Base-by-base conservation (phyloP, 2,797 vertebrate genomes). In the Gymnothorax javanicus region DNA sequence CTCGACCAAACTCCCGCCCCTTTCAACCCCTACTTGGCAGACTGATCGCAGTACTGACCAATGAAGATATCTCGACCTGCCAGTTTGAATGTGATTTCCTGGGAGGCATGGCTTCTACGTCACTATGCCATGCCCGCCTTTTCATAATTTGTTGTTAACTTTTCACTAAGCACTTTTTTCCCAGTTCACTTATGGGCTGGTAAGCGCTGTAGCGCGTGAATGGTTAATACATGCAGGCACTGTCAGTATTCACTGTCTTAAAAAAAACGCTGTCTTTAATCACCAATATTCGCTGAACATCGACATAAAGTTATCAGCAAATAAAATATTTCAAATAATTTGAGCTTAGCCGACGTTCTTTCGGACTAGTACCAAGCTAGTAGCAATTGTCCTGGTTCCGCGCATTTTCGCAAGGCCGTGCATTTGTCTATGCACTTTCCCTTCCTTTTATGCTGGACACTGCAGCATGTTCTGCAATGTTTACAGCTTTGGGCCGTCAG, bases 1-100 rank as follows among this genome's bases (percentile, higher is more conserved):
- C 86, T 89, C 89, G 87, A 90, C 88, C 77, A 60, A 88, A 59
- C 82, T 90, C 89, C 91, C 91, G 89, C 91, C 92, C 88, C 89
- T 86, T 89, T 86, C 71, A 54, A 27, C 7, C 81, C 23, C 86
- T 79, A 54, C 60, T n/a, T 5, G 17, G 0, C 0, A 91, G 88
- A 92, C 8, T 27, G 91, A 90, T 86, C 57, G 59, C 2, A 12
- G 23, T 4, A 0, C 15, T 7, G 59, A n/a, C 92, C 92, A 92
- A 92, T 91, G 83, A 89, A 23, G 20, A 20, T 13, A 15, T 23
- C n/a, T 25, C n/a, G 57, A 17, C 8, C 3, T 8, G 9, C 86
- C 62, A 13, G 85, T 64, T 82, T 87, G 7, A 50, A 73, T 33
- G 73, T 20, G 12, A 86, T 52, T 91, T 91, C 90, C 91, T 88